These are phyloP conservation scores for Maccullochella peelii DNA, from an alignment of 2,113 vertebrate species.

Conservation along the genomic window DNA sequence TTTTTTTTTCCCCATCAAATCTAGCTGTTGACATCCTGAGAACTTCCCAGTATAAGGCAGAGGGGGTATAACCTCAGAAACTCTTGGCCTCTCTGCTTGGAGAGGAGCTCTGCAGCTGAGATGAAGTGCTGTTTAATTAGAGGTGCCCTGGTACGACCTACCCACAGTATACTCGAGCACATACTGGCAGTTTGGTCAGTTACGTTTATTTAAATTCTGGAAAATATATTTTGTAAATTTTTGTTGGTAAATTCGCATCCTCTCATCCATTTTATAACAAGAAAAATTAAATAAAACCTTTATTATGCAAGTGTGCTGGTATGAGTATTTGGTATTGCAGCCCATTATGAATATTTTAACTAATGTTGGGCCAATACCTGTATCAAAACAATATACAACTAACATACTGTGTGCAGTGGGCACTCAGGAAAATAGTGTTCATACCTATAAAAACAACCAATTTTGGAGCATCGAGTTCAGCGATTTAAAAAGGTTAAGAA, in stretches of 20 bases:
- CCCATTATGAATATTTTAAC: conserved; percentile 35
- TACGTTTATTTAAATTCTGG: conserved; percentile 33
- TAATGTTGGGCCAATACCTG: conserved; percentile 28
- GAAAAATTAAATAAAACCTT: conserved; percentile 46
- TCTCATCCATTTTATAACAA: conserved; percentile 37
- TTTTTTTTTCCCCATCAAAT: conserved; percentile 25
- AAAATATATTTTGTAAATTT: conserved; percentile 42
- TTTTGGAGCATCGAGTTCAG: conserved; percentile 6
- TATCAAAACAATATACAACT: conserved; percentile 33
- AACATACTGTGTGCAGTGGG: conserved; percentile 34
- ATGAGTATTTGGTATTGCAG: conserved; percentile 48
- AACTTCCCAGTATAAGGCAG: conserved; percentile 58
- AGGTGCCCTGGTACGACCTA: conserved; percentile 17
- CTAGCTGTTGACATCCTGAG: conserved; percentile 62
- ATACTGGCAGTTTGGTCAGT: conserved; percentile 16
- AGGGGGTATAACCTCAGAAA: conserved; percentile 16
- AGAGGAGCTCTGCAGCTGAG: conserved; percentile 28
- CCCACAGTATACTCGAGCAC: neutral
- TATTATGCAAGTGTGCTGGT: conserved; percentile 56
- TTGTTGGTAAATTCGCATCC: conserved; percentile 17
- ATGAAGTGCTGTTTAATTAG: conserved; percentile 39
- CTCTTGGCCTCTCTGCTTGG: conserved; percentile 8
- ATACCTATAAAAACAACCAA: neutral
- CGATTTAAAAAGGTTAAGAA: conserved; percentile 38
- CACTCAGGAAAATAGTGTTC: conserved; percentile 66